phyloP scores from a whole-genome alignment of 2,888 invertebrate genomes.

The Stramonita haemastoma region DNA sequence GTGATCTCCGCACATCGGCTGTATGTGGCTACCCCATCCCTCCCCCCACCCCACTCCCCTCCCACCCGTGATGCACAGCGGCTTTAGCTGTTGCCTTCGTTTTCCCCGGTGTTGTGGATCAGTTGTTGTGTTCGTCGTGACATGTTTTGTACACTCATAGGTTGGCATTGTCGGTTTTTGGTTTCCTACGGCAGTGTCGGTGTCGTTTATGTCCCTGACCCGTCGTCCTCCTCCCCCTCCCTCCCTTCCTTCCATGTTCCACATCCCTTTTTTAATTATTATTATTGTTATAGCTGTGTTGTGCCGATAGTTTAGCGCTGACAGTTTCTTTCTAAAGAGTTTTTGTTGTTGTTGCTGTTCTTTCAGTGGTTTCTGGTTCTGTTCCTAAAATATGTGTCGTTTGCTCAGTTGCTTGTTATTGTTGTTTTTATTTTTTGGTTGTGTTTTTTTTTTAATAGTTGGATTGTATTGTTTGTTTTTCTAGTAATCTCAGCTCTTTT shows the following conservation, averaged over 20 bases:
- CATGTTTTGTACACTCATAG: neutral
- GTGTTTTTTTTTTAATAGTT: too few relatives aligned
- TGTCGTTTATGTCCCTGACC: neutral
- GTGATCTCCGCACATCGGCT: conserved; percentile 1
- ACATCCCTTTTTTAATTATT: neutral
- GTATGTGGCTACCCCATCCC: neutral
- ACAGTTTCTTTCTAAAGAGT: too few relatives aligned
- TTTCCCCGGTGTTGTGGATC: neutral
- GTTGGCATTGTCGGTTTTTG: neutral
- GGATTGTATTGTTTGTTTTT: too few relatives aligned
- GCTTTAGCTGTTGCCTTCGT: conserved; percentile 19
- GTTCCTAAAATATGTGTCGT: too few relatives aligned
- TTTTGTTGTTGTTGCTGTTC: too few relatives aligned
- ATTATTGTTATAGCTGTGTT: neutral
- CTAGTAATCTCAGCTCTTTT: too few relatives aligned
- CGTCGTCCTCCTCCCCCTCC: neutral
- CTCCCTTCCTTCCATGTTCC: neutral
- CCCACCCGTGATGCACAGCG: conserved; percentile 15
- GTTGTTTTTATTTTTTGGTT: too few relatives aligned
- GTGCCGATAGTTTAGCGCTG: too few relatives aligned
- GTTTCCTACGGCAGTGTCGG: neutral
- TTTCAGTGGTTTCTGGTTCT: too few relatives aligned
- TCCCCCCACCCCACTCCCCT: neutral
- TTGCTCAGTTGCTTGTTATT: too few relatives aligned
- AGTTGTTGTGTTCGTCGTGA: neutral